Conservation (phyloP, 2,888 invertebrate species). For the Thera britannica region DNA sequence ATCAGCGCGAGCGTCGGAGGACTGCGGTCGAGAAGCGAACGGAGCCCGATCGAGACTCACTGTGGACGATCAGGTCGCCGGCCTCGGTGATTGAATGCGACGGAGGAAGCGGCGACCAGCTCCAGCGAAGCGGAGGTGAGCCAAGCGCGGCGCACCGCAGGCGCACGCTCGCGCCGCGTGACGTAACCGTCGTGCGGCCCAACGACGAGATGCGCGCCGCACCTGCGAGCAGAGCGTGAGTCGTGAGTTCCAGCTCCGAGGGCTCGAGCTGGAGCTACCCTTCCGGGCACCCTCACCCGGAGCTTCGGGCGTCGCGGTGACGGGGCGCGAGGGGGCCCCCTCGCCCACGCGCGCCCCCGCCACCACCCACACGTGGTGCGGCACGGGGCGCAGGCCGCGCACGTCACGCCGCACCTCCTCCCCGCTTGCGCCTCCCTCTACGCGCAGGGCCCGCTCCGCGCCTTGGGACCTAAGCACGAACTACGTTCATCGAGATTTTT, state of each 20-base stretch:
- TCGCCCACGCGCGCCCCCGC: conserved; percentile 85
- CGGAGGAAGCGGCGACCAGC: conserved; percentile 83
- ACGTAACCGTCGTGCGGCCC: conserved; percentile 86
- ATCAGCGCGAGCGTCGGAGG: no score
- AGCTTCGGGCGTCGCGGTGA: conserved; percentile 82
- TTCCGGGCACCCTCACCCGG: conserved; percentile 49
- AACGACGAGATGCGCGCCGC: conserved; percentile 92
- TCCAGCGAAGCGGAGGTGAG: conserved; percentile 86
- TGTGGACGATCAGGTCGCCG: conserved; percentile 88
- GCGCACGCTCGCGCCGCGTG: conserved; percentile 86
- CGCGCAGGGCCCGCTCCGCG: conserved; percentile 71
- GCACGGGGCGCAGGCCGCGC: conserved; percentile 87
- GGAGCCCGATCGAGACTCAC: conserved; percentile 65
- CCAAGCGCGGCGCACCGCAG: conserved; percentile 89
- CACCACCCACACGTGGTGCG: conserved; percentile 94
- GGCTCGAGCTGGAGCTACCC: no score
- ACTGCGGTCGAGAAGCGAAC: not conserved
- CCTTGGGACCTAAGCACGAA: conserved; percentile 28
- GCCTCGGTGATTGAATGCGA: conserved; percentile 83
- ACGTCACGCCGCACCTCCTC: conserved; percentile 85
- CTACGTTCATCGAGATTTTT: not conserved
- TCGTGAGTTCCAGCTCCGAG: no score
- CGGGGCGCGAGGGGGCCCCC: conserved; percentile 85
- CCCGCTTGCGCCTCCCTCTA: conserved; percentile 46
- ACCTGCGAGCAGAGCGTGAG: conserved; percentile 68